These are phyloP conservation scores for Seriola dumerili DNA, from an alignment of 2,113 vertebrate species.

Conservation along the genomic window DNA sequence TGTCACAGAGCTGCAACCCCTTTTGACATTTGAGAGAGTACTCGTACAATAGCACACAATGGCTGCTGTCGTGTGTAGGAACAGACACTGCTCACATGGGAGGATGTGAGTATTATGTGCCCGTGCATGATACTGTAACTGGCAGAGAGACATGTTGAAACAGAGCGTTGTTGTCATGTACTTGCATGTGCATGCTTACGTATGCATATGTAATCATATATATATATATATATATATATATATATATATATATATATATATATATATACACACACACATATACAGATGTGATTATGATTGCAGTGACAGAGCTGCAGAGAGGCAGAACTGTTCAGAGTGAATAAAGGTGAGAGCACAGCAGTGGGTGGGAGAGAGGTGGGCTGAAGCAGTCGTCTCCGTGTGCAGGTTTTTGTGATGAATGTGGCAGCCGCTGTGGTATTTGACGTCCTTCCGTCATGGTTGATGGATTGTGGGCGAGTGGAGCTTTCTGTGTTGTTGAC, in stretches of 20 bases:
- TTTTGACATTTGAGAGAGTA: slow-evolving; percentile 60
- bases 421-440: slow-evolving; percentile 53
- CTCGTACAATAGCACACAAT: slow-evolving; percentile 50
- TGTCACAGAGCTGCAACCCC: slow-evolving; percentile 35
- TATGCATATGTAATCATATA: background rate
- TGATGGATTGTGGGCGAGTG: slow-evolving; percentile 63
- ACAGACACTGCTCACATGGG: slow-evolving; percentile 45
- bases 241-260: no score
- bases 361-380: slow-evolving; percentile 35
- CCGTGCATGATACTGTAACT: slow-evolving; percentile 29
- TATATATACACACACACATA: background rate
- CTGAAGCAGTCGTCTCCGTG: slow-evolving; percentile 38
- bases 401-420: slow-evolving; percentile 60
- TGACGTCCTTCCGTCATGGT: slow-evolving; percentile 69
- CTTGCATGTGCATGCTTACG: slow-evolving; percentile 7
- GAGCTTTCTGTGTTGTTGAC: slow-evolving; percentile 71
- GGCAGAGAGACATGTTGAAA: slow-evolving; percentile 42
- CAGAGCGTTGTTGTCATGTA: slow-evolving; percentile 16
- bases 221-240: no score
- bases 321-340: background rate
- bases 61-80: slow-evolving; percentile 53
- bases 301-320: slow-evolving; percentile 27
- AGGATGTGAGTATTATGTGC: slow-evolving; percentile 15
- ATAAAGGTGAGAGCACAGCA: slow-evolving; percentile 43
- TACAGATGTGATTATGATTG: slow-evolving; percentile 11